Evolutionary conservation across 2,888 invertebrate genomes (phyloP).

Genomic region (Neocrepidodera transversa): DNA sequence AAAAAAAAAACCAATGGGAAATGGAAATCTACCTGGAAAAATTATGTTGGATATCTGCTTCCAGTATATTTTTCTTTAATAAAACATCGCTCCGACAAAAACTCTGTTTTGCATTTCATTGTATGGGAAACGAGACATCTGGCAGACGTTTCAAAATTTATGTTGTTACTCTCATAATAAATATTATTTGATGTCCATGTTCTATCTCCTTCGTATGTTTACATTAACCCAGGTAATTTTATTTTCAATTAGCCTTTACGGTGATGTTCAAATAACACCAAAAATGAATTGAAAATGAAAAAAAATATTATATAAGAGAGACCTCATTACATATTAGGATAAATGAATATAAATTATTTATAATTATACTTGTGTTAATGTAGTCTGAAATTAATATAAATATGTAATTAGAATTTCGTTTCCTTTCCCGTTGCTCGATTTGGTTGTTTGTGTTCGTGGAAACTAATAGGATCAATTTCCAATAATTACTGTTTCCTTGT

Average conservation of each 20-base stretch:
- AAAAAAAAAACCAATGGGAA: background rate
- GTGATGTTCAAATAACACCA: too few species aligned
- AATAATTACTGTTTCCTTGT: slow-evolving; percentile 18
- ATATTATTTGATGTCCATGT: slow-evolving; percentile 22
- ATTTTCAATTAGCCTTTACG: slow-evolving; percentile 1
- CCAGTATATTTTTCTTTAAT: slow-evolving; percentile 42
- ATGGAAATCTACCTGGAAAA: slow-evolving; percentile 18
- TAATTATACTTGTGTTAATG: too few species aligned
- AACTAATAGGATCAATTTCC: slow-evolving; percentile 27
- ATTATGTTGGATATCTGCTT: slow-evolving; percentile 10
- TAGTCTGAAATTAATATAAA: too few species aligned
- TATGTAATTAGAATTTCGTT: too few species aligned
- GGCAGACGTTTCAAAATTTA: slow-evolving; percentile 50
- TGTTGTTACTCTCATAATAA: slow-evolving; percentile 40
- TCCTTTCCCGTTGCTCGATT: too few species aligned
- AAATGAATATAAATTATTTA: too few species aligned
- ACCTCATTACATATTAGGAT: too few species aligned
- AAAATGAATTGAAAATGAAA: too few species aligned
- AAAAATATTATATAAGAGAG: too few species aligned
- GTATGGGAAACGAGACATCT: slow-evolving; percentile 50
- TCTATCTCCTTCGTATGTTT: slow-evolving; percentile 1
- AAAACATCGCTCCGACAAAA: slow-evolving; percentile 41
- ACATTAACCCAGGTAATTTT: background rate
- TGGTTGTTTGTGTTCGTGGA: too few species aligned
- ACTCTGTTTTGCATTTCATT: slow-evolving; percentile 42